Percentiles rank a stretch among this genome's conserved stretches.
Conservation (phyloP, 2,797 vertebrate species). For the Phataginus tetradactyla region DNA sequence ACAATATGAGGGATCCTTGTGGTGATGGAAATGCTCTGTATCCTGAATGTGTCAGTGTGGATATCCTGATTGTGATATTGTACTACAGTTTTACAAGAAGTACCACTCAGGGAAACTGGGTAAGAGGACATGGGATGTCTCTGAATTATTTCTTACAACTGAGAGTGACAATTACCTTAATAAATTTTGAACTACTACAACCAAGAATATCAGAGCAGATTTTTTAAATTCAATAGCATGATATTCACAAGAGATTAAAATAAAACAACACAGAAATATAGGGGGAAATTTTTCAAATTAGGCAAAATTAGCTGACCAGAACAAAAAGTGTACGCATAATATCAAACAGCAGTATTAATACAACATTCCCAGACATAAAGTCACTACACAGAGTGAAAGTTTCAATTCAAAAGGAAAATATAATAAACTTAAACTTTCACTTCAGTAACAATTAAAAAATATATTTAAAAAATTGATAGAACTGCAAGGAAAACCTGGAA, state of each 20-base stretch:
- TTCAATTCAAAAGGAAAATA: constrained; percentile 37
- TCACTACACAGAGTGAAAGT: background rate
- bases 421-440: background rate
- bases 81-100: background rate
- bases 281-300: background rate
- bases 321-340: background rate
- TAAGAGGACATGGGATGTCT: background rate
- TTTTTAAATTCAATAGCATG: background rate
- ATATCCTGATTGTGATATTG: background rate
- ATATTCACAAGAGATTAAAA: background rate
- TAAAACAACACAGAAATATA: constrained; percentile 17
- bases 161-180: background rate
- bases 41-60: background rate
- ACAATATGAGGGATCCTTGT: background rate
- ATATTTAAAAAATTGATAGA: background rate
- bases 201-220: background rate
- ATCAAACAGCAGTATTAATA: background rate
- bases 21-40: background rate
- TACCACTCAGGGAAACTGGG: background rate
- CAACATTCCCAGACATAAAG: background rate
- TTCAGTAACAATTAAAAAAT: background rate
- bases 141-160: background rate
- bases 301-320: background rate
- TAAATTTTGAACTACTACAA: constrained; percentile 40
- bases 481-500: background rate